Evolutionary conservation across 2,113 vertebrate genomes (phyloP).

Genomic region (Daubentonia madagascariensis): DNA sequence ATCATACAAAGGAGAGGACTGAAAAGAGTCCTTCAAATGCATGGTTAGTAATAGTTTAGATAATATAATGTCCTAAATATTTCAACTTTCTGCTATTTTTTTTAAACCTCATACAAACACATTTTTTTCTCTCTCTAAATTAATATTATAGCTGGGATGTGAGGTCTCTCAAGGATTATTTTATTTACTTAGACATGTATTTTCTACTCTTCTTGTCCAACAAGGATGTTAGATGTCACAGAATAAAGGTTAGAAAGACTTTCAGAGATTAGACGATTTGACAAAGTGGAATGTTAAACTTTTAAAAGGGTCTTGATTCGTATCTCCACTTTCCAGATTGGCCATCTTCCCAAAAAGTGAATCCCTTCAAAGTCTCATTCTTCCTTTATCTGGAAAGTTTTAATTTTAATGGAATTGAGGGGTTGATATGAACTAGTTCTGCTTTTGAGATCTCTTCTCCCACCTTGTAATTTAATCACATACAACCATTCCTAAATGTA

Average conservation of each 20-base stretch:
- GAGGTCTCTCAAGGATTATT: not conserved
- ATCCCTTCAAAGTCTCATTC: not conserved
- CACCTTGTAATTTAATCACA: not conserved
- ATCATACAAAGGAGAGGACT: not conserved
- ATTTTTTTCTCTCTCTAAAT: not conserved
- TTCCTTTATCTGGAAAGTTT: not conserved
- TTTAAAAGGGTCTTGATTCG: not conserved
- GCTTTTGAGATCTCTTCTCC: not conserved
- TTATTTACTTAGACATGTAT: not conserved
- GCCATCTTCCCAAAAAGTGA: not conserved
- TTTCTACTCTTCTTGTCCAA: not conserved
- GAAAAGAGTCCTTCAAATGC: not conserved
- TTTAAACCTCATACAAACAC: not conserved
- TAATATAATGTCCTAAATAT: not conserved
- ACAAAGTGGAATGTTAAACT: not conserved
- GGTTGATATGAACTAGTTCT: not conserved
- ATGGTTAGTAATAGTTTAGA: not conserved
- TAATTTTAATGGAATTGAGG: not conserved
- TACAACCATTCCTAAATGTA: not conserved
- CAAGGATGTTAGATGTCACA: not conserved
- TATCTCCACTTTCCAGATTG: not conserved
- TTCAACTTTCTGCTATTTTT: not conserved
- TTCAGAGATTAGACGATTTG: not conserved
- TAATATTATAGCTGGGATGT: not conserved
- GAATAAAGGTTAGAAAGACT: not conserved